Percentiles rank a stretch among this genome's conserved stretches.
Evolutionary conservation across 1,140 invertebrate species (phyloP).

Genomic region (Glomeris maerens): DNA sequence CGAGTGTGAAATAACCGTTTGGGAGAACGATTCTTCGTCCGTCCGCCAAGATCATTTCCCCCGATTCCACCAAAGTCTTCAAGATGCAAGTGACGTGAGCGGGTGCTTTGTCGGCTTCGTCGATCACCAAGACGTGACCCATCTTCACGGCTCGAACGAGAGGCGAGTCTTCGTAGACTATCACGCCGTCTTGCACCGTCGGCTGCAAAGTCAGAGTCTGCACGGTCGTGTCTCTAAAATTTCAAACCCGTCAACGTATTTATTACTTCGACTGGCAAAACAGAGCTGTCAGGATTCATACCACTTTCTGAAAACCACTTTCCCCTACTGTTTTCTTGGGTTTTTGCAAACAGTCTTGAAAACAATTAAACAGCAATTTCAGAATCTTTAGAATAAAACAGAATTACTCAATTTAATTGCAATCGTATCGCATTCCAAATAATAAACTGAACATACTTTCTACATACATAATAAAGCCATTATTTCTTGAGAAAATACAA

Average conservation of each 20-base stretch:
- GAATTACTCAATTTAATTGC: no score
- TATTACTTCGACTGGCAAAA: conserved; percentile 8
- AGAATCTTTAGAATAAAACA: no score
- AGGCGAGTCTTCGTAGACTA: conserved; percentile 87
- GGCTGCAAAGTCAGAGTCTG: conserved; percentile 86
- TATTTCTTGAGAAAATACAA: no score
- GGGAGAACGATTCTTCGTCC: conserved; percentile 67
- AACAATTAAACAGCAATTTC: no score
- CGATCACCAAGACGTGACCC: conserved; percentile 81
- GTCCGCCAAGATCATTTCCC: conserved; percentile 89
- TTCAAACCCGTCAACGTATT: not conserved
- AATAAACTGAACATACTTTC: no score
- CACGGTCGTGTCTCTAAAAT: conserved; percentile 74
- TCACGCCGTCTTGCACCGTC: conserved; percentile 69
- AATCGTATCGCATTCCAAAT: no score
- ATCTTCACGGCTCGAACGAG: conserved; percentile 75
- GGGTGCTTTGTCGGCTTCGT: conserved; percentile 94
- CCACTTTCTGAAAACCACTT: conserved; percentile 7
- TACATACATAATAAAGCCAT: no score
- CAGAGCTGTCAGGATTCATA: conserved; percentile 9
- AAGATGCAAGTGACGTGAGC: conserved; percentile 91
- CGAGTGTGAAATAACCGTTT: no score
- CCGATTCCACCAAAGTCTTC: conserved; percentile 85
- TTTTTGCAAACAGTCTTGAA: no score
- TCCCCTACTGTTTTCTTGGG: no score